Conservation (phyloP, 2,113 vertebrate species). For the Notarius quadriscutis region DNA sequence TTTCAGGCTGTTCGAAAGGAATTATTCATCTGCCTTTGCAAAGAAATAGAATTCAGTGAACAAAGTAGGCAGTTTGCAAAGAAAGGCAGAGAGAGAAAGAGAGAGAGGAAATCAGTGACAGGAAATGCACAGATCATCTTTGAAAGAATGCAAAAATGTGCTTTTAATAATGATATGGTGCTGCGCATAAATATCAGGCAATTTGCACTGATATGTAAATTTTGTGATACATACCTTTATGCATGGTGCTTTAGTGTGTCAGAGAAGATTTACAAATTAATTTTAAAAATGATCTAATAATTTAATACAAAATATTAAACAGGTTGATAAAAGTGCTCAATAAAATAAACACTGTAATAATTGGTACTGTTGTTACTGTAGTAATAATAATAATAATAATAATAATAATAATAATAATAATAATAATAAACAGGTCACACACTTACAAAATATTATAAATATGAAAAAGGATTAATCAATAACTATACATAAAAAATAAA, state of each 20-base stretch:
- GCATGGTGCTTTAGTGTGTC: neutral
- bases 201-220: neutral
- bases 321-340: neutral
- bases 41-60: constrained; percentile 1
- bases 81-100: neutral
- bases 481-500: too few relatives aligned
- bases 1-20: neutral
- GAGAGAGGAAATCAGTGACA: neutral
- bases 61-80: neutral
- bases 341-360: neutral
- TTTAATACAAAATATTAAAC: neutral
- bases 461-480: too few relatives aligned
- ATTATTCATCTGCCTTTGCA: constrained; percentile 10
- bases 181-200: neutral
- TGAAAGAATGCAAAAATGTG: neutral
- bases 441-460: too few relatives aligned
- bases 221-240: neutral
- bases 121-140: neutral
- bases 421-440: too few relatives aligned
- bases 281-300: neutral
- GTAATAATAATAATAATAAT: too few relatives aligned
- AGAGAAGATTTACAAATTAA: neutral
- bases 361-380: neutral
- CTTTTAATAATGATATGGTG: neutral
- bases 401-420: too few relatives aligned